A percentile compares a stretch with the other conserved stretches of the same genome.
phyloP scores from a whole-genome alignment of 2,113 vertebrate species.

The Bagarius yarrelli region DNA sequence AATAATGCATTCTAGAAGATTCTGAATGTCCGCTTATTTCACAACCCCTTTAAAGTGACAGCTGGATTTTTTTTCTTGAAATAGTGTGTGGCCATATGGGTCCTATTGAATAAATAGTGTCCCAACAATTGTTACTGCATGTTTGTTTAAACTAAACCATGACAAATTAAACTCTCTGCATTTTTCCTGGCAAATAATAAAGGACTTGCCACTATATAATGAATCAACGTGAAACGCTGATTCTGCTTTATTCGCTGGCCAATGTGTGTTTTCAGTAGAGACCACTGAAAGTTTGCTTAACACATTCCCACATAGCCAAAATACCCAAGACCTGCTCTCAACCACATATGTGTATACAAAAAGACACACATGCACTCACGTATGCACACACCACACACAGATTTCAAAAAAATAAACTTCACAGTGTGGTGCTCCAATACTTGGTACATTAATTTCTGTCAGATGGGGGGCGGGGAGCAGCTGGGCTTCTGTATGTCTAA shows the following conservation, averaged over 20 bases:
- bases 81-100: slow-evolving; percentile 1
- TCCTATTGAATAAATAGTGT: slow-evolving; percentile 3
- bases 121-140: not conserved
- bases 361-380: not conserved
- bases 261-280: slow-evolving; percentile 34
- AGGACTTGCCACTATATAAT: slow-evolving; percentile 1
- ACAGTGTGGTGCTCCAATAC: slow-evolving; percentile 36
- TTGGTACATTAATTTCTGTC: slow-evolving; percentile 41
- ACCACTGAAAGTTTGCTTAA: slow-evolving; percentile 23
- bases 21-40: slow-evolving; percentile 6
- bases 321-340: slow-evolving; percentile 26
- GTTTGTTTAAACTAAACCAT: slow-evolving; percentile 27
- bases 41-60: not conserved
- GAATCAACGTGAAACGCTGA: slow-evolving; percentile 55
- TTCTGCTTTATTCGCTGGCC: slow-evolving; percentile 16
- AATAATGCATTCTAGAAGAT: not conserved
- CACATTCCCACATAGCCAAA: slow-evolving; percentile 27
- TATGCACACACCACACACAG: not conserved
- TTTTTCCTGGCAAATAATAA: slow-evolving; percentile 25
- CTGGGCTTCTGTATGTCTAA: slow-evolving; percentile 29
- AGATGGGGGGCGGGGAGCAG: slow-evolving; percentile 38
- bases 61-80: slow-evolving; percentile 16
- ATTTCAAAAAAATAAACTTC: slow-evolving; percentile 34
- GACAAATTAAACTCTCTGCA: slow-evolving; percentile 42
- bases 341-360: slow-evolving; percentile 28